Evolutionary conservation across 2,888 invertebrate genomes (phyloP).

Genomic region (Chaitophorus viminalis): DNA sequence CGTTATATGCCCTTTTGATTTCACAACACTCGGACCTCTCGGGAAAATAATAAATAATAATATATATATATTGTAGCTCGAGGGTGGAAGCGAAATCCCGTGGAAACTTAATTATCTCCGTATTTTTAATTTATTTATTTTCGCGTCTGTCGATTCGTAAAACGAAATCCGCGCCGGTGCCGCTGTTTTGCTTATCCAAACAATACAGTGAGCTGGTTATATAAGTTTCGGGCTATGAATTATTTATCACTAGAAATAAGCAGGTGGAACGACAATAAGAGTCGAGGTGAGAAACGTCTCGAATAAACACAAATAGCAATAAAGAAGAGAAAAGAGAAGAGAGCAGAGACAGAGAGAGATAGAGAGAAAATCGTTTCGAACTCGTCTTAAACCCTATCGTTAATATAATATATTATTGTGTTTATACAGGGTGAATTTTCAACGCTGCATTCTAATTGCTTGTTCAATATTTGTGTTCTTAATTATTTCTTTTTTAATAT

Average conservation of each 20-base stretch:
- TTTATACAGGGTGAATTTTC: no score
- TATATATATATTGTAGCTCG: background rate
- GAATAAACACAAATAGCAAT: slow-evolving; percentile 5
- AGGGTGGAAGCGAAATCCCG: slow-evolving; percentile 1
- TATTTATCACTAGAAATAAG: slow-evolving; percentile 42
- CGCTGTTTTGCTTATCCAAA: slow-evolving; percentile 43
- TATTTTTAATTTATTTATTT: slow-evolving; percentile 50
- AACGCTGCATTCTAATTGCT: no score
- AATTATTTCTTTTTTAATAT: no score
- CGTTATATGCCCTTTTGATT: background rate
- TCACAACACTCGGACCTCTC: background rate
- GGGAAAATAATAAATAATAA: background rate
- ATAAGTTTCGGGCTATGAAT: slow-evolving; percentile 43
- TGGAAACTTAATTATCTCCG: slow-evolving; percentile 40
- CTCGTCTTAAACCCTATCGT: background rate
- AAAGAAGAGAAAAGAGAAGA: slow-evolving; percentile 1
- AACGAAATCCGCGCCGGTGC: slow-evolving; percentile 1
- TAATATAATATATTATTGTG: background rate
- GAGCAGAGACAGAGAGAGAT: background rate
- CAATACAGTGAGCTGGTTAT: background rate
- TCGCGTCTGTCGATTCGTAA: slow-evolving; percentile 29
- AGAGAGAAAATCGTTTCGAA: background rate
- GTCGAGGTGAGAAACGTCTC: slow-evolving; percentile 24
- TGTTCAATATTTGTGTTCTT: no score
- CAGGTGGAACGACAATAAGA: background rate